Evolutionary conservation across 2,113 vertebrate species (phyloP).

Genomic region (Cebidichthys violaceus): DNA sequence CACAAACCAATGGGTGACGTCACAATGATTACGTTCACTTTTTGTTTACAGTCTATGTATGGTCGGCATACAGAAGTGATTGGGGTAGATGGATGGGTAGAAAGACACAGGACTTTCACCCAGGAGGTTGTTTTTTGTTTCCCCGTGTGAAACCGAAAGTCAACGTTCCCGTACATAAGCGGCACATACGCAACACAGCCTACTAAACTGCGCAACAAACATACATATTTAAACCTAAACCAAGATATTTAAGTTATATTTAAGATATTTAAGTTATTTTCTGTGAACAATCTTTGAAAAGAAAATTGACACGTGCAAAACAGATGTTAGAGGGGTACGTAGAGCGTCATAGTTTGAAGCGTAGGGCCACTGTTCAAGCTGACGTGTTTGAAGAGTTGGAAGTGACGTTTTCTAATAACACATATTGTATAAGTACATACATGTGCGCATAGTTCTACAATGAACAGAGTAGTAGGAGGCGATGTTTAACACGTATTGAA

Average conservation of each 20-base stretch:
- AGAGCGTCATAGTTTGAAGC: neutral
- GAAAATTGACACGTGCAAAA: neutral
- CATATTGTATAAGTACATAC: neutral
- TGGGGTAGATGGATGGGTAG: no score
- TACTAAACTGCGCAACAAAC: neutral
- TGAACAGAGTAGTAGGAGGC: neutral
- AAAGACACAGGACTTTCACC: no score
- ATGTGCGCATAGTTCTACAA: neutral
- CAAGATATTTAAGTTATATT: no score
- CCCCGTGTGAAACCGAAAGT: no score
- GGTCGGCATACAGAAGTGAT: no score
- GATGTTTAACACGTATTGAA: constrained; percentile 3
- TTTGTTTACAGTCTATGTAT: no score
- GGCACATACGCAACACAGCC: neutral
- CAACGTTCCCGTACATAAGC: no score
- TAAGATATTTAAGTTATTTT: no score
- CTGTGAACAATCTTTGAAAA: neutral
- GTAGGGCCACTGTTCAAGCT: neutral
- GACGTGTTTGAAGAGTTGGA: neutral
- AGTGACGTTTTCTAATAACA: neutral
- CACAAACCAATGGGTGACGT: no score
- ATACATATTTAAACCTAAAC: no score
- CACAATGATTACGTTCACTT: no score
- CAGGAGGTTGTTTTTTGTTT: no score
- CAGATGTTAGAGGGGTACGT: neutral